These are phyloP conservation scores for Acrobasis suavella DNA, from an alignment of 2,888 invertebrate genomes.

Conservation along the genomic window DNA sequence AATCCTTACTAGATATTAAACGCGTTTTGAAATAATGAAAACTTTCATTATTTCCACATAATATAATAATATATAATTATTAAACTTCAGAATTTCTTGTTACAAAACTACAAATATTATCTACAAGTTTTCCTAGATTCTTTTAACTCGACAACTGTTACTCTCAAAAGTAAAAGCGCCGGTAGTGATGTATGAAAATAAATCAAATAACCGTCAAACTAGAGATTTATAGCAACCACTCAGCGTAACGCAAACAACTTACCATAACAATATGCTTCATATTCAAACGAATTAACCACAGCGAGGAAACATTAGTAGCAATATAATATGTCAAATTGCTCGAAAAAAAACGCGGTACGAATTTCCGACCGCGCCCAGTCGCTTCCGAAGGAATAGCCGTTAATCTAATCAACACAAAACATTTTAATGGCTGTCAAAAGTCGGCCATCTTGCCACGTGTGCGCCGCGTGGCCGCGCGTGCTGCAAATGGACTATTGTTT, in stretches of 20 bases:
- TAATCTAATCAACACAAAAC: constrained; percentile 68
- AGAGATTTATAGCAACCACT: constrained; percentile 20
- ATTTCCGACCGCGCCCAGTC: constrained; percentile 24
- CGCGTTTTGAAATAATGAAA: no score
- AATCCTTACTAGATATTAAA: no score
- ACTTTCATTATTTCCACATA: no score
- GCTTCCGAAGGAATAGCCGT: constrained; percentile 38
- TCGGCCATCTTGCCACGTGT: constrained; percentile 45
- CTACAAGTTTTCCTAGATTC: no score
- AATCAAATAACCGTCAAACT: not conserved
- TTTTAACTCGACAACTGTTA: no score
- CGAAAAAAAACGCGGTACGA: constrained; percentile 19
- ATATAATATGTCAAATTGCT: constrained; percentile 22
- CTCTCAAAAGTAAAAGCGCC: not conserved
- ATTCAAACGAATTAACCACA: constrained; percentile 23
- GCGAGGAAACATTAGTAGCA: constrained; percentile 28
- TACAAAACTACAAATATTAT: no score
- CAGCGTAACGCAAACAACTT: constrained; percentile 9
- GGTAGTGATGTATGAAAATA: not conserved
- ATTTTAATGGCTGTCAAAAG: constrained; percentile 48
- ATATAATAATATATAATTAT: no score
- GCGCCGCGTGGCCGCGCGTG: constrained; percentile 41
- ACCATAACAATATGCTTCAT: constrained; percentile 15
- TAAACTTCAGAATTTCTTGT: no score
- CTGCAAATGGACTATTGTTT: constrained; percentile 50